Evolutionary conservation across 2,113 vertebrate species (phyloP), one percentile per base, ranked within the genome.

Genomic region (Lycaon pictus): DNA sequence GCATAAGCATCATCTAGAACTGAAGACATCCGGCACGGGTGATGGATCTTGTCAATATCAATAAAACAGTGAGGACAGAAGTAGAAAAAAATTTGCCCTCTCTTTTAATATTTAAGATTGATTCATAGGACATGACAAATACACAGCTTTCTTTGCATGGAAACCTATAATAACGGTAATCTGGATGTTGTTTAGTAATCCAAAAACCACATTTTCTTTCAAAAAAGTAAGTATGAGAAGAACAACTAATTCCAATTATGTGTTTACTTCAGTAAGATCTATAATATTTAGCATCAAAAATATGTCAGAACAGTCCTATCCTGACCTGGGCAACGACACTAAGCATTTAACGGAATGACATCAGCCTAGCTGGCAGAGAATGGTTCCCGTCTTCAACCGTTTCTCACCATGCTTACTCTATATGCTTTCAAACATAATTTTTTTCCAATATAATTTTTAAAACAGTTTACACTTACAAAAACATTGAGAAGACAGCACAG

Each of bases 11-110:
- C 29, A 35, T 62, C 60, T 58, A 90, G 13, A 48, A 88, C 23
- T 56, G 23, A 97, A 93, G 84, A 86, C 51, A 96, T 84, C 62
- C 83, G 80, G 55, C 23, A 85, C 3, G 25, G 27, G 92, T 51
- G 22, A 72, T 32, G 11, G 25, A 77, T 53, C 56, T 96, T 90
- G 53, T 32, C 56, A 74, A 62, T 67, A 79, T 56, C 55, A 85
- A 48, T 51, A 72, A 97, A 95, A 86, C 3, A 77, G 43, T 25
- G 95, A 81, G 74, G 11, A 67, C 8, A 67, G 12, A 79, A 25
- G 32, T 16, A 29, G 22, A 58, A 48, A 37, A 65, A 69, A 15
- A 3, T 37, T n/a, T 88, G 37, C 9, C 10, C 88, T 62, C 23
- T 25, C 17, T 88, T 83, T 89, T 37, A 92, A 62, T 35, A 82